phyloP scores from a whole-genome alignment of 2,888 invertebrate genomes.

The Drosophila acutilabella region DNA sequence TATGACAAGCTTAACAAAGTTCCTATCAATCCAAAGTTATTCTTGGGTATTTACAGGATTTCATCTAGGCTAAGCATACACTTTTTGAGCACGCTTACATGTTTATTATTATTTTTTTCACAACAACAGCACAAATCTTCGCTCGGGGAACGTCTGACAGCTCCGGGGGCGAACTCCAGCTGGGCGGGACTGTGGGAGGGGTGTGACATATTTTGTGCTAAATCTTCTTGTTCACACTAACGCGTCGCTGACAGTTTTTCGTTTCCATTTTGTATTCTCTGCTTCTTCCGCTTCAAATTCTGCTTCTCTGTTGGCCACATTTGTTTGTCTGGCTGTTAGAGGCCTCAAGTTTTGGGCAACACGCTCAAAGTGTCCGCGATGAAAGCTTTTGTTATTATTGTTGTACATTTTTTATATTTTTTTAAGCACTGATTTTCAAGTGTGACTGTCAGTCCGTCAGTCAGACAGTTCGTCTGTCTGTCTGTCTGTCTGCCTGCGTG shows the following conservation, averaged over 20 bases:
- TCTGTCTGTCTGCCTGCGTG: slow-evolving; percentile 16
- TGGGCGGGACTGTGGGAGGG: slow-evolving; percentile 15
- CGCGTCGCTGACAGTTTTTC: slow-evolving; percentile 72
- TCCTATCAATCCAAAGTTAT: too few species aligned
- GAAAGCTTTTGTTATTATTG: slow-evolving; percentile 32
- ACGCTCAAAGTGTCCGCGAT: slow-evolving; percentile 34
- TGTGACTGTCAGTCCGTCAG: slow-evolving; percentile 43
- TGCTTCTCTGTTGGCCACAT: slow-evolving; percentile 22
- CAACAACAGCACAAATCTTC: slow-evolving; percentile 32
- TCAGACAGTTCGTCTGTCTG: slow-evolving; percentile 22
- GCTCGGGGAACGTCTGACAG: slow-evolving; percentile 41
- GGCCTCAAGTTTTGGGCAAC: slow-evolving; percentile 35
- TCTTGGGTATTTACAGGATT: neutral
- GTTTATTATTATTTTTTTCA: slow-evolving; percentile 7
- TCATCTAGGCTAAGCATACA: neutral
- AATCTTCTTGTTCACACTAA: slow-evolving; percentile 79
- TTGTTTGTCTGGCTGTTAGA: slow-evolving; percentile 36
- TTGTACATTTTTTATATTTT: slow-evolving; percentile 35
- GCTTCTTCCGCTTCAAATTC: slow-evolving; percentile 16
- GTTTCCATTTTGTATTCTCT: slow-evolving; percentile 60
- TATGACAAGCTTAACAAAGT: too few species aligned
- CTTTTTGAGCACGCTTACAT: neutral
- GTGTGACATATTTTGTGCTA: slow-evolving; percentile 70
- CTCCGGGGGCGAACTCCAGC: slow-evolving; percentile 17
- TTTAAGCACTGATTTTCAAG: slow-evolving; percentile 57